Evolutionary conservation across 2,113 vertebrate species (phyloP).

Genomic region (Erythrocebus patas): DNA sequence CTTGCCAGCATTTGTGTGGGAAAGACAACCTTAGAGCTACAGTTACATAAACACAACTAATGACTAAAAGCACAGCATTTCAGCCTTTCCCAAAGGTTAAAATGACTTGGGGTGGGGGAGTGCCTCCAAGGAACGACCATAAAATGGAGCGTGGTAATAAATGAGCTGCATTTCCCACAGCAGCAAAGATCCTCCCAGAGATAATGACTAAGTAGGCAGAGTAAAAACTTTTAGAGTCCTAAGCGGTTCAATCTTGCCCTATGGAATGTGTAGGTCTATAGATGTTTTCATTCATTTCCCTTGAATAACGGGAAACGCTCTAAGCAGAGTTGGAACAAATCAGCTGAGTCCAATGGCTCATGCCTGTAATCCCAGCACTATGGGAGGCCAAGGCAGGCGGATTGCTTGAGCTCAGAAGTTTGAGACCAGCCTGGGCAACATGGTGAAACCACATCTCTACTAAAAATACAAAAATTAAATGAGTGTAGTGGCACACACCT

Average conservation of each 20-base stretch:
- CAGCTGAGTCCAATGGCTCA: no score
- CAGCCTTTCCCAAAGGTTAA: neutral
- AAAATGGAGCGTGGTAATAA: neutral
- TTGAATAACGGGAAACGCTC: neutral
- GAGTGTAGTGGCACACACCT: no score
- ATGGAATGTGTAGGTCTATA: neutral
- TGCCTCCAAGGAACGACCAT: neutral
- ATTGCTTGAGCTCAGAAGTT: no score
- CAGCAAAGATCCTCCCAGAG: neutral
- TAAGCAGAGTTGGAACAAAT: neutral
- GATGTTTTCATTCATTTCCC: neutral
- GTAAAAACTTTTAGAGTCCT: slow-evolving; percentile 12
- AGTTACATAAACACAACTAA: neutral
- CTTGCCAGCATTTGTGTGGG: neutral
- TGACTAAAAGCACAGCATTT: neutral
- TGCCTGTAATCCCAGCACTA: no score
- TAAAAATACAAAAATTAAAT: no score
- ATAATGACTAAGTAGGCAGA: neutral
- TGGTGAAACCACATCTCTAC: no score
- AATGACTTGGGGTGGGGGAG: neutral
- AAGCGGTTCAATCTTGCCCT: neutral
- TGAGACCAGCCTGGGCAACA: no score
- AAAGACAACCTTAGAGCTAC: neutral
- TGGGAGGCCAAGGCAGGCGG: no score
- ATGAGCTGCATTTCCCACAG: neutral